Conservation (phyloP, 2,888 invertebrate genomes). For the Panorpa germanica region DNA sequence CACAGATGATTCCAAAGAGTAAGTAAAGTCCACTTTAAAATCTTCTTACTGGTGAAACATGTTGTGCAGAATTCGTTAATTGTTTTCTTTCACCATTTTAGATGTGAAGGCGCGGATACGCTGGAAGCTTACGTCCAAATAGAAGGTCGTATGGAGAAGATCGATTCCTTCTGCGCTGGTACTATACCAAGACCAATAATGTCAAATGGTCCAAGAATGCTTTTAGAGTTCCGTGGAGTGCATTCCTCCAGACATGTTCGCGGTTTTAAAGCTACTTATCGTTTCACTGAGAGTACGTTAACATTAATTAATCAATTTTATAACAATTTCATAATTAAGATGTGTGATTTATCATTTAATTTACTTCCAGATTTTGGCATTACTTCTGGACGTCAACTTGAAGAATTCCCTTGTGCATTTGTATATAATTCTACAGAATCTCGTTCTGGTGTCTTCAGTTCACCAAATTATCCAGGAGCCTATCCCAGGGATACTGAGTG, state of each 20-base stretch:
- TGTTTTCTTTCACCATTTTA: too few relatives aligned
- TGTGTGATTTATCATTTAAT: conserved; percentile 13
- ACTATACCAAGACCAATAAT: conserved; percentile 73
- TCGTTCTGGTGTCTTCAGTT: conserved; percentile 63
- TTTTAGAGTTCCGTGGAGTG: conserved; percentile 68
- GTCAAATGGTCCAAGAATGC: conserved; percentile 77
- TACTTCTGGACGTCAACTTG: conserved; percentile 57
- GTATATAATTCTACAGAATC: conserved; percentile 68
- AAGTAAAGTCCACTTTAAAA: too few relatives aligned
- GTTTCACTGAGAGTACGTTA: conserved; percentile 74
- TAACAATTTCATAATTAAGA: background rate
- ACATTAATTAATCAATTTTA: conserved; percentile 4
- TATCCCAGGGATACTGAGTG: conserved; percentile 83
- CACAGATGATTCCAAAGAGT: conserved; percentile 40
- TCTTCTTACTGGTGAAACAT: conserved; percentile 1
- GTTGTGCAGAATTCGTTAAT: conserved; percentile 3
- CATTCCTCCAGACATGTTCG: conserved; percentile 59
- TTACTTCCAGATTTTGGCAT: conserved; percentile 68
- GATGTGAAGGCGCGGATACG: conserved; percentile 20
- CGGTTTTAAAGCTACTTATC: conserved; percentile 77
- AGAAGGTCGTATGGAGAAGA: conserved; percentile 66
- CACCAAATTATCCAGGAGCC: conserved; percentile 79
- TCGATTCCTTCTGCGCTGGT: conserved; percentile 74
- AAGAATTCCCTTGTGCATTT: conserved; percentile 69
- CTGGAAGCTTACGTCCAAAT: conserved; percentile 45